Base-by-base conservation (phyloP, 1,140 invertebrate species). In the Lanistes nyassanus region DNA sequence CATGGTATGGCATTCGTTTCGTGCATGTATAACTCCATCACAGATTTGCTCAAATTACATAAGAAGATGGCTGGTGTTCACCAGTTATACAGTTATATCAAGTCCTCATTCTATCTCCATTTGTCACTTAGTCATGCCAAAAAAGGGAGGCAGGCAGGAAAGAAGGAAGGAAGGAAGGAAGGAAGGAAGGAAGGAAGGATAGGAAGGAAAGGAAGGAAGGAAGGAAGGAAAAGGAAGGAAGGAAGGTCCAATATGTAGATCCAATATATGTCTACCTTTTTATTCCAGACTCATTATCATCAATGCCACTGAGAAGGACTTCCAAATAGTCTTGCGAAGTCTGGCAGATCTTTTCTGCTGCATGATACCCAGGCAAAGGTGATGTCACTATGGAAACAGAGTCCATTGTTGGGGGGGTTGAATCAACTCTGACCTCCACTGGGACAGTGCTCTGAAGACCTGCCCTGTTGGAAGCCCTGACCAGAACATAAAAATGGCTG, bases 301-400 rank as follows among this genome's bases (percentile, higher is more conserved):
- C 56, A 37, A 71, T 60, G 29, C 65, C 68, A 53, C 65, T 42
- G 4, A 77, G 60, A 23, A 21, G 58, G 16, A 79, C 65, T 39
- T 81, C 76, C 6, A 79, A 31, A 71, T 53, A 81, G 9, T 74
- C 73, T 19, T 67, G 60, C 19, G 80, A 74, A 29, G 79, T 76
- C 68, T 81, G 80, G 39, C 80, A 81, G 19, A 11, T 9, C 39
- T 76, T 75, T 29, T 70, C 36, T 23, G 26, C 31, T 31, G 47
- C 34, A 13, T 31, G 47, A 36, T 70, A 47, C 19, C 67, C 67
- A 5, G 29, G 7, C 6, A 60, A 65, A 55, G 74, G 55, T 16
- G 34, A 67, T 7, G 80, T 81, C 9, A 78, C 70, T 42, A 81
- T 68, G 37, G 77, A 56, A 5, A 80, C 75, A 5, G 26, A 47